Conservation (phyloP, 2,113 vertebrate species). For the Odocoileus hemionus region DNA sequence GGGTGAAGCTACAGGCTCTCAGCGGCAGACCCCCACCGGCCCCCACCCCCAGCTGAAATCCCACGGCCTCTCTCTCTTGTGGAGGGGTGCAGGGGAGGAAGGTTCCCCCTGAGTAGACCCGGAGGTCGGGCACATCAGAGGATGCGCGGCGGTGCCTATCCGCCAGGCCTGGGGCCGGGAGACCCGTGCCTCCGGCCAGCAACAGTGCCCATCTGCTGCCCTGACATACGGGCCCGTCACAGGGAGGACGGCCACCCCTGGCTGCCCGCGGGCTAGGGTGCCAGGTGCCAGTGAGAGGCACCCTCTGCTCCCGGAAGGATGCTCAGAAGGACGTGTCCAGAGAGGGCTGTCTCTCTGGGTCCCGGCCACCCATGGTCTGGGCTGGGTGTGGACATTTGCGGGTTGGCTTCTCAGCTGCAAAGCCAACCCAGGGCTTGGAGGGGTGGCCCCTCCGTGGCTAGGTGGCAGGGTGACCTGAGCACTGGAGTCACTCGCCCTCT, state of each 20-base stretch:
- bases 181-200: rapidly evolving
- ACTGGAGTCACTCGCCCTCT: rapidly evolving
- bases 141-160: rapidly evolving
- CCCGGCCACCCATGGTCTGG: rapidly evolving
- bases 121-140: rapidly evolving
- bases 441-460: rapidly evolving
- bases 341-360: rapidly evolving
- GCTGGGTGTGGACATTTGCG: background rate
- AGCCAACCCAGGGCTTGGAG: rapidly evolving
- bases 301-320: background rate
- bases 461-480: rapidly evolving
- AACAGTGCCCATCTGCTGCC: rapidly evolving
- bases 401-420: background rate
- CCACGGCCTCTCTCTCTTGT: background rate
- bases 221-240: rapidly evolving
- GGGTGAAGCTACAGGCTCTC: background rate
- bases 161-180: rapidly evolving
- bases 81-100: rapidly evolving
- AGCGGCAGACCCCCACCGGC: rapidly evolving
- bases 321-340: background rate
- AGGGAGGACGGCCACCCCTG: background rate
- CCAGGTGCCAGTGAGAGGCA: rapidly evolving
- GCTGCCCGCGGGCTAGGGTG: rapidly evolving
- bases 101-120: too few species aligned
- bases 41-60: background rate